Conservation (phyloP, 1,140 invertebrate genomes). For the Contarinia nasturtii region DNA sequence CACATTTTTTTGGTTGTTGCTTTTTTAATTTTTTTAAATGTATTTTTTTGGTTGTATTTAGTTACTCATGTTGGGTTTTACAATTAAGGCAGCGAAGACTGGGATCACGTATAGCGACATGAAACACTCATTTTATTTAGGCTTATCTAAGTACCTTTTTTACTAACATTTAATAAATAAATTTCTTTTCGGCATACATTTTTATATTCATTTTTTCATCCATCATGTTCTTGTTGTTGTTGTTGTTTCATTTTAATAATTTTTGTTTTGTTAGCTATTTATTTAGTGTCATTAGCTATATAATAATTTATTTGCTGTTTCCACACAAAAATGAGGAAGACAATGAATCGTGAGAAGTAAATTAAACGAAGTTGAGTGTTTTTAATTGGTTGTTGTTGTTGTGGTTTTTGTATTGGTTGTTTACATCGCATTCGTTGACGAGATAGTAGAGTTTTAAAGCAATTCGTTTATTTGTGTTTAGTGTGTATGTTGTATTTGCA, state of each 20-base stretch:
- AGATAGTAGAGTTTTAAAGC: no score
- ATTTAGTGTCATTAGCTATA: neutral
- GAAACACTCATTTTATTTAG: neutral
- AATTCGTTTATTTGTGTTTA: no score
- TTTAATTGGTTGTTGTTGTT: no score
- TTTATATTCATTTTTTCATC: neutral
- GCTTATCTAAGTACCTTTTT: neutral
- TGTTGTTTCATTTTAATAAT: neutral
- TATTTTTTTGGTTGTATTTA: neutral
- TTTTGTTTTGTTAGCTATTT: neutral
- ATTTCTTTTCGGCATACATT: neutral
- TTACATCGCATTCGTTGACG: no score
- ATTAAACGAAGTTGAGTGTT: no score
- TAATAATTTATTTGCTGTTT: neutral
- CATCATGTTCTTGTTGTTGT: neutral
- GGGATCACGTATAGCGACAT: neutral
- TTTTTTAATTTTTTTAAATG: neutral
- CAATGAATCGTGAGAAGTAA: no score
- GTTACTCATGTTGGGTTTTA: neutral
- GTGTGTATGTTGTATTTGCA: no score
- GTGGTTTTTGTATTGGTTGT: no score
- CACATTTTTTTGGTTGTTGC: neutral
- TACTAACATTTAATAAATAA: neutral
- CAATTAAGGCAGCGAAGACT: slow-evolving; percentile 2
- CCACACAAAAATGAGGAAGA: no score